These are phyloP conservation scores for Steromphala cineraria DNA, from an alignment of 2,888 invertebrate species.

Conservation along the genomic window DNA sequence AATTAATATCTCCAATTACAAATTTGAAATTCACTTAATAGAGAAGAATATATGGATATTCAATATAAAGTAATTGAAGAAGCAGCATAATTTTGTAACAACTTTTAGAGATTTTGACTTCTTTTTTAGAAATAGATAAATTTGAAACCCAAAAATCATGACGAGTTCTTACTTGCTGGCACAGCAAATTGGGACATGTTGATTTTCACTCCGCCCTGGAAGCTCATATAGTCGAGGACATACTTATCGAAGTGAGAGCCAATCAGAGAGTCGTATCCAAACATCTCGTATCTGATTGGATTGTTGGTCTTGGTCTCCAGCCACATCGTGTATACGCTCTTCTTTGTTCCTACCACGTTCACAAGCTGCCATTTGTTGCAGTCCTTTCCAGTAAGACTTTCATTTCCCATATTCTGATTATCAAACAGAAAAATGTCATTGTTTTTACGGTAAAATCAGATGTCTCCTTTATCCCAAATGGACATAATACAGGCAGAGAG, in stretches of 20 bases:
- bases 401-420: conserved; percentile 43
- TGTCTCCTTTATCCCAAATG: too few species aligned
- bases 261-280: conserved; percentile 91
- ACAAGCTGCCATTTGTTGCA: conserved; percentile 82
- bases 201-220: conserved; percentile 34
- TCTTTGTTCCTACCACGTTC: conserved; percentile 84
- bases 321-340: conserved; percentile 93
- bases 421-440: too few species aligned
- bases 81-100: too few species aligned
- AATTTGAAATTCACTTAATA: too few species aligned
- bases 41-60: too few species aligned
- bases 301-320: conserved; percentile 73
- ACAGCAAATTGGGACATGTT: conserved; percentile 49
- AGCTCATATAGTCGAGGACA: conserved; percentile 87
- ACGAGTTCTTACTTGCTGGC: conserved; percentile 49
- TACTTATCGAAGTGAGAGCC: conserved; percentile 98
- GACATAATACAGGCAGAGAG: too few species aligned
- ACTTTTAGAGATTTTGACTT: too few species aligned
- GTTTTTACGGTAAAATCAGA: too few species aligned
- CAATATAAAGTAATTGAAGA: too few species aligned
- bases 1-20: too few species aligned
- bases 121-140: too few species aligned
- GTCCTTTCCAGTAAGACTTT: conserved; percentile 81
- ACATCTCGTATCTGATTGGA: conserved; percentile 92
- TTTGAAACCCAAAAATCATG: neutral